Conservation (phyloP, 35 echinoderm and acorn worm genomes). For the Chiridota heheva region DNA sequence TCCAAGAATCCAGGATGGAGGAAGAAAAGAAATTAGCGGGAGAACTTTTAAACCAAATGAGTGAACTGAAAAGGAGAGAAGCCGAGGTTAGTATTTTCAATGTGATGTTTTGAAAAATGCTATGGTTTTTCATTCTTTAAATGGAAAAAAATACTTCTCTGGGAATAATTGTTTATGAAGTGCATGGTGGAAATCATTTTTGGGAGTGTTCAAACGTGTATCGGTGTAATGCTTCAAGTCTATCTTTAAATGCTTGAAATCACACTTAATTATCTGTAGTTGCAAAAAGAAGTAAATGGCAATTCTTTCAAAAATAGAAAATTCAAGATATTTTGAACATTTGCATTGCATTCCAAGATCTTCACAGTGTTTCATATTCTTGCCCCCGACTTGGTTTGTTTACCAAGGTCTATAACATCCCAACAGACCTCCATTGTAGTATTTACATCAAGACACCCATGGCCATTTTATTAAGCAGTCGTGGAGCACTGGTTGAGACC, state of each 20-base stretch:
- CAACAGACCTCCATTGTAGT: too few relatives aligned
- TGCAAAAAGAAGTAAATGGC: too few relatives aligned
- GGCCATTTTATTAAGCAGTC: too few relatives aligned
- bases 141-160: not conserved
- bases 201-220: not conserved
- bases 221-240: not conserved
- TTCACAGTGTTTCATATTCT: too few relatives aligned
- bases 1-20: conserved; percentile 66
- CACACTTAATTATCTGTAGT: not conserved
- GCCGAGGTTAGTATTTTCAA: conserved; percentile 56
- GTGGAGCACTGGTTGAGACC: too few relatives aligned
- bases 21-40: conserved; percentile 76
- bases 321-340: too few relatives aligned
- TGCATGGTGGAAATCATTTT: not conserved
- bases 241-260: not conserved
- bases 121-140: not conserved
- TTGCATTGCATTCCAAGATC: too few relatives aligned
- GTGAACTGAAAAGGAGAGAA: conserved; percentile 79
- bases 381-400: too few relatives aligned
- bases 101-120: not conserved
- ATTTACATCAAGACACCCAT: too few relatives aligned
- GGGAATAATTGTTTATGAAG: not conserved
- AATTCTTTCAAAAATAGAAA: too few relatives aligned
- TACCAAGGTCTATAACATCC: too few relatives aligned
- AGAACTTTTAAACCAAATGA: conserved; percentile 84